Evolutionary conservation across 2,888 invertebrate species (phyloP), one percentile per base, ranked within the genome.

Genomic region (Branchellion lobata): DNA sequence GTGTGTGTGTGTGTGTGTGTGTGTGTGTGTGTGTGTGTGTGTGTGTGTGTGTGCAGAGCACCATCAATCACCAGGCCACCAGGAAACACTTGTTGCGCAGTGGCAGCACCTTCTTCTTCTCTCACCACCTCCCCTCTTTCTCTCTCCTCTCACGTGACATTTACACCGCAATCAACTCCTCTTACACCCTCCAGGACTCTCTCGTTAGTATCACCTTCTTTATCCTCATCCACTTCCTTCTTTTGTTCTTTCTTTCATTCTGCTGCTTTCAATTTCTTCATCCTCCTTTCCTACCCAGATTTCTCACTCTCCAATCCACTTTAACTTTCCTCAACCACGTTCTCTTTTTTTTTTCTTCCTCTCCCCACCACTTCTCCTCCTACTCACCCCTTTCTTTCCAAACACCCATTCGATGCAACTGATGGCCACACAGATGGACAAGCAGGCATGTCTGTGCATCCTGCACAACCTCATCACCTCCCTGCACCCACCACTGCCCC

Each of bases 1-100:
- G 61, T 57, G 61, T 57, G 61, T 57, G 61, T 57, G 61, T 57
- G 61, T 57, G 61, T 57, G 61, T 57, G 61, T 57, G 61, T 57
- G 61, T 57, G 61, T 57, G 61, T 57, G 61, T 57, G 61, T 57
- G 61, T 57, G 61, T 57, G 61, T 57, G 61, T 57, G 61, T 57
- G 61, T 57, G 61, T 57, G 61, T 57, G 61, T 57, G 61, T 57
- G 61, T n/a, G n/a, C n/a, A 40, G 8, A 40, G 40, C 40, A 40
- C 8, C 40, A 14, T 40, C 40, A 40, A 40, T 14, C 40, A 24
- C 61, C 61, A 57, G 61, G n/a, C 3, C 21, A n/a, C 3, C 61
- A n/a, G 3, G 11, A 57, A n/a, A 8, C 61, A 57, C 61, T 57
- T 57, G 61, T 5, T 57, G 24, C 5, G 61, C n/a, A 24, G n/a